Conservation (phyloP, 2,113 vertebrate genomes). For the Thryonomys swinderianus region DNA sequence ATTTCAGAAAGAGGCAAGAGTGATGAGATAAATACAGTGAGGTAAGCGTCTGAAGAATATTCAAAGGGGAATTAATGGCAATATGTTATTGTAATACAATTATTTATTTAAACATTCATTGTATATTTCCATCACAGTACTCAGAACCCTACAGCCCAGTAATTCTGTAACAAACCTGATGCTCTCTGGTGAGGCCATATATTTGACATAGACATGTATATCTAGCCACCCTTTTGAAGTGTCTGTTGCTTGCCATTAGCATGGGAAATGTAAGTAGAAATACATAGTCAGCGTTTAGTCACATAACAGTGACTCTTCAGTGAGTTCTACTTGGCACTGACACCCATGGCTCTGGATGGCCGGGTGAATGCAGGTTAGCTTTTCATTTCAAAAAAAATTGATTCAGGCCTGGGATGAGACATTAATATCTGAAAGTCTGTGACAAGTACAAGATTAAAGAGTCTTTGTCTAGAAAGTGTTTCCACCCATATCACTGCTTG, state of each 20-base stretch:
- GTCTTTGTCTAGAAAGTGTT: conserved; percentile 1
- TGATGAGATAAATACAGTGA: not conserved
- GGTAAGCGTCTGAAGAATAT: not conserved
- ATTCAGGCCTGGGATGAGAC: conserved; percentile 1
- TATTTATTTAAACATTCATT: not conserved
- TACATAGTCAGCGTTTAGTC: not conserved
- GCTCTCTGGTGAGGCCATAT: not conserved
- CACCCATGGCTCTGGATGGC: not conserved
- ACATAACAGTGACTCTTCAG: not conserved
- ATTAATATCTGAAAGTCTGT: not conserved
- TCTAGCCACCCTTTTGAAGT: not conserved
- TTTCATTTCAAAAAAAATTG: conserved; percentile 60
- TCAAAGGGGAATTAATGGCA: not conserved
- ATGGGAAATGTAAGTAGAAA: not conserved
- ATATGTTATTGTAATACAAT: not conserved
- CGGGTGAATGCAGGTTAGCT: not conserved
- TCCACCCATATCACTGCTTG: not conserved
- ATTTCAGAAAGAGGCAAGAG: not conserved
- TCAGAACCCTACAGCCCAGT: no score
- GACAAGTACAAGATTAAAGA: not conserved
- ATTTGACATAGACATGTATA: not conserved
- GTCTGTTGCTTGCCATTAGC: conserved; percentile 18
- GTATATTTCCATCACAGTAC: not conserved
- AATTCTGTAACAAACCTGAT: not conserved
- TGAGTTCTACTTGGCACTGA: conserved; percentile 52